Conservation (phyloP, 2,888 invertebrate species). For the Archips xylosteana region DNA sequence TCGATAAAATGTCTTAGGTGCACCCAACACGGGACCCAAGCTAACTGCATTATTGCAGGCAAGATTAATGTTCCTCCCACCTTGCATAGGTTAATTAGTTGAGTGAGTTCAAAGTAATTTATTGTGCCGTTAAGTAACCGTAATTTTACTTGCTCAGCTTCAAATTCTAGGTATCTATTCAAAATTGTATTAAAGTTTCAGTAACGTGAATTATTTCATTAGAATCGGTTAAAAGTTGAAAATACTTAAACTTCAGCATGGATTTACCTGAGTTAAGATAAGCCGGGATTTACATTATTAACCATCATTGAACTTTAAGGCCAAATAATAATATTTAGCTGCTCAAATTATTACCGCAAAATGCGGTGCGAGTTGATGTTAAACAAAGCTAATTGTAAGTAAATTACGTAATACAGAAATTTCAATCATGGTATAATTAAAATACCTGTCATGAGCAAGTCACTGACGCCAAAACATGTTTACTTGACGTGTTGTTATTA, state of each 20-base stretch:
- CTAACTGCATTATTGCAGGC: conserved; percentile 9
- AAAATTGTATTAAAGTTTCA: background rate
- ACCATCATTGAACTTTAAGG: conserved; percentile 3
- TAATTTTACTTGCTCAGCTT: background rate
- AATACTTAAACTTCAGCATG: conserved; percentile 2
- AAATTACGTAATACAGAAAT: conserved; percentile 17
- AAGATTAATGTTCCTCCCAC: conserved; percentile 7
- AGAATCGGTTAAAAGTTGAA: background rate
- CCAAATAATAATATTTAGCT: conserved; percentile 7
- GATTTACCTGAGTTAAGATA: background rate
- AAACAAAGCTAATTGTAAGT: conserved; percentile 29
- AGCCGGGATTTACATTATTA: conserved; percentile 10
- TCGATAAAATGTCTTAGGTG: background rate
- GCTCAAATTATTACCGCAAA: conserved; percentile 9
- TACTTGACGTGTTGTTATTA: conserved; percentile 8
- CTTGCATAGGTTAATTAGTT: conserved; percentile 18
- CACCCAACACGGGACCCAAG: background rate
- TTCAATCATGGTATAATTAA: conserved; percentile 22
- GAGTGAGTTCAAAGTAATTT: conserved; percentile 15
- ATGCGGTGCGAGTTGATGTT: conserved; percentile 20
- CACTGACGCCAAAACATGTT: conserved; percentile 4
- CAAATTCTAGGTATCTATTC: background rate
- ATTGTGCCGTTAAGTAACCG: background rate
- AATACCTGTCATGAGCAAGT: conserved; percentile 18
- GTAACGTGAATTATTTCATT: background rate